Base-by-base conservation (phyloP, 35 echinoderm and acorn worm genomes). In the Ptychodera flava region DNA sequence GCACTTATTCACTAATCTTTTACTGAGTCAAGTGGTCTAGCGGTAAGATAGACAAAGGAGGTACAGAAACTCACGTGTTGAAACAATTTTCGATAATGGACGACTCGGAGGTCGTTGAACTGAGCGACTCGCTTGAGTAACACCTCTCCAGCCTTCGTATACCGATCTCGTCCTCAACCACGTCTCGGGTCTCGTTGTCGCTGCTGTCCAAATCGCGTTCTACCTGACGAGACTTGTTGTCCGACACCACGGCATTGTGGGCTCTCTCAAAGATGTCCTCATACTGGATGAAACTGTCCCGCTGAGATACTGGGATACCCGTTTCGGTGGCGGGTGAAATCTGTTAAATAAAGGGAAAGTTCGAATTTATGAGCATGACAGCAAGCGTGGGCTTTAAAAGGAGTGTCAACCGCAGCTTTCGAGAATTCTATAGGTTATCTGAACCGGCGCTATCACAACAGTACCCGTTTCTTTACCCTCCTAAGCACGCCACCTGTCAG, bases 251-350 rank as follows among this genome's bases (percentile, higher is more conserved):
- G 16, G 94, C 94, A 77, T 97, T 87, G 35, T 97, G 90, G 28
- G 93, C 93, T 75, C 92, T 92, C 64, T 87, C 93, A 82, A 95
- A 92, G 38, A 95, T 88, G 35, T 89, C 92, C 81, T 95, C 93
- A 87, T 95, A 95, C 52, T 95, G 90, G 33, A 95, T 92, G 86
- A 95, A 95, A 64, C 89, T 87, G 1, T 90, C 91, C 6, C 86
- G 82, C 37, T 95, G 90, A 16, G 80, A 86, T 79, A 93, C 81
- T 35, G 88, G 88, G 76, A 89, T 84, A 33, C 83, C 88, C 15
- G 88, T 84, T 64, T 64, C 45, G 6, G 45, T 64, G 45, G 45
- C 6, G 6, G 45, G 22, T 6, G 6, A 12, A 22, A 64, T 64
- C 45, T 64, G 45, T 64, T 12, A 64, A 64, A 64, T 64, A 64